These are phyloP conservation scores for Rhinichthys osculus DNA, from an alignment of 2,797 vertebrate genomes.

Conservation along the genomic window DNA sequence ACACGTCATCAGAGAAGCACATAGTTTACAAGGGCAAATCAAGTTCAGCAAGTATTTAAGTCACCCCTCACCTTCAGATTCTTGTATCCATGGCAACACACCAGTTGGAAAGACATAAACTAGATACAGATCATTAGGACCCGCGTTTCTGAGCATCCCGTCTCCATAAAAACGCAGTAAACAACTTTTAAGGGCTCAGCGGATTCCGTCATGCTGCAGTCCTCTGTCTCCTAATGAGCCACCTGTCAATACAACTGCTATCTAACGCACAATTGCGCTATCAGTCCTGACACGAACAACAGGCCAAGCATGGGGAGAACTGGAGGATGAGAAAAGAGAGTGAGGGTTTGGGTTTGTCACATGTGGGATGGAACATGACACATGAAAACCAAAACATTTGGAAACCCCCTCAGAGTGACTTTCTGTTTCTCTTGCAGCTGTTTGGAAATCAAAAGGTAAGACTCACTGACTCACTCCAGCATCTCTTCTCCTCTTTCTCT, in stretches of 20 bases:
- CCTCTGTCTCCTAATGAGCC: conserved; percentile 76
- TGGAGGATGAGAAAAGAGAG: conserved; percentile 14
- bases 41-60: conserved; percentile 40
- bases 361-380: neutral
- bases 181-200: conserved; percentile 66
- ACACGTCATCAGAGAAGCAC: neutral
- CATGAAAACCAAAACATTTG: conserved; percentile 26
- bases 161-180: conserved; percentile 52
- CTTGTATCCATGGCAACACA: conserved; percentile 62
- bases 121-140: conserved; percentile 67
- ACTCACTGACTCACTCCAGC: conserved; percentile 20
- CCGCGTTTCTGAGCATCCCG: conserved; percentile 22
- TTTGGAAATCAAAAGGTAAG: conserved; percentile 59
- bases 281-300: conserved; percentile 49
- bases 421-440: conserved; percentile 21
- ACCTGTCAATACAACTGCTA: conserved; percentile 70
- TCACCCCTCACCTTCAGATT: conserved; percentile 38
- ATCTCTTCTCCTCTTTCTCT: conserved; percentile 15
- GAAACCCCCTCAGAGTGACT: conserved; percentile 26
- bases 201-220: conserved; percentile 58
- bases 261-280: conserved; percentile 54
- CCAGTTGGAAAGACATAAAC: conserved; percentile 40
- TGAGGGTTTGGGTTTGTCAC: conserved; percentile 26
- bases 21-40: conserved; percentile 6
- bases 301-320: conserved; percentile 47